Evolutionary conservation across 2,888 invertebrate species (phyloP).

Genomic region (Scaeva pyrastri): DNA sequence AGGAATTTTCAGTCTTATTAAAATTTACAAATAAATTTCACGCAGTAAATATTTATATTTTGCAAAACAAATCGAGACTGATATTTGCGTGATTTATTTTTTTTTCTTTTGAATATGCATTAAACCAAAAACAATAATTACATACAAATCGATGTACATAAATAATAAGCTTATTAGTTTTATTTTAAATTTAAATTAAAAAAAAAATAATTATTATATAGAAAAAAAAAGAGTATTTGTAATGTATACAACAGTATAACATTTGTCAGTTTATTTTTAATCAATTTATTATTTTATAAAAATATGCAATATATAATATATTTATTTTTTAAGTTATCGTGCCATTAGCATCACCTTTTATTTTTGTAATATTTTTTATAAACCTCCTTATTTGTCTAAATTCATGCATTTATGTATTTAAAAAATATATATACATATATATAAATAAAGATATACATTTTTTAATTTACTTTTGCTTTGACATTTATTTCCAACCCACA

Average conservation of each 20-base stretch:
- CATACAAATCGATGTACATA: slow-evolving; percentile 43
- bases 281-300: slow-evolving; percentile 19
- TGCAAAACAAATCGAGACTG: slow-evolving; percentile 64
- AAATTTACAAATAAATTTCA: slow-evolving; percentile 17
- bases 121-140: slow-evolving; percentile 56
- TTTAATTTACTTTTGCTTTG: slow-evolving; percentile 7
- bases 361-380: slow-evolving; percentile 16
- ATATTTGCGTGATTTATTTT: slow-evolving; percentile 45
- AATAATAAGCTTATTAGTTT: slow-evolving; percentile 15
- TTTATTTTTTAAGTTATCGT: slow-evolving; percentile 61
- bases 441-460: slow-evolving; percentile 49
- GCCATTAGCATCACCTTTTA: slow-evolving; percentile 48
- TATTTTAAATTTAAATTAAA: slow-evolving; percentile 4
- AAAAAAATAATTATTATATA: background rate
- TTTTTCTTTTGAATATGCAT: slow-evolving; percentile 36
- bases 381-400: background rate
- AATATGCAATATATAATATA: slow-evolving; percentile 65
- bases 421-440: background rate
- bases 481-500: background rate
- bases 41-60: slow-evolving; percentile 44
- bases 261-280: slow-evolving; percentile 7
- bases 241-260: slow-evolving; percentile 16
- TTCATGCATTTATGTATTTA: background rate
- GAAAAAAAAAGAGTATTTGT: slow-evolving; percentile 10
- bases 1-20: slow-evolving; percentile 24